A percentile compares a stretch with the other conserved stretches of the same genome.
Evolutionary conservation across 2,113 vertebrate genomes (phyloP).

Genomic region (Amblyornis subalaris): DNA sequence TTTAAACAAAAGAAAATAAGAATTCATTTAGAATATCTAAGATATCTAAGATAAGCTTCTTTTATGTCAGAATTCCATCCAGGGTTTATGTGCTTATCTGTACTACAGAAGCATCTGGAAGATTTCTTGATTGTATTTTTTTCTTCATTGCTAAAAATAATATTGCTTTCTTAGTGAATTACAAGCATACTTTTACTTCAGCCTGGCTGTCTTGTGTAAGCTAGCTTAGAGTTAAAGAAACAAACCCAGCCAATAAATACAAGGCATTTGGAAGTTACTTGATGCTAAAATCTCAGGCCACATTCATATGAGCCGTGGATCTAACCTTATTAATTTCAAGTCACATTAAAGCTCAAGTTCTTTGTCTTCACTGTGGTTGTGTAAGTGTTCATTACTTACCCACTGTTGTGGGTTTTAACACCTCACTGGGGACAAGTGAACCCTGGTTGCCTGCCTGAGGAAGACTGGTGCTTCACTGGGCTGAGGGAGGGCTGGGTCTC

Average conservation of each 20-base stretch:
- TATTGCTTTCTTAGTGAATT: slow-evolving; percentile 17
- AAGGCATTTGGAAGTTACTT: background rate
- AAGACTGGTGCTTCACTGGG: background rate
- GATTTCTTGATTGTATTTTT: background rate
- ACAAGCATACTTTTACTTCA: background rate
- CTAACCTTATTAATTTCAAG: background rate
- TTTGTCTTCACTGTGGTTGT: background rate
- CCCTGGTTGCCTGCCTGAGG: background rate
- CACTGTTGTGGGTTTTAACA: background rate
- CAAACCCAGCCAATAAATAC: background rate
- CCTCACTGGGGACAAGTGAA: background rate
- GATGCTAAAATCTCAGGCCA: background rate
- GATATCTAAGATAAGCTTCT: background rate
- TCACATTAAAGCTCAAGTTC: background rate
- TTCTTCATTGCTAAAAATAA: background rate
- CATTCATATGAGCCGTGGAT: background rate
- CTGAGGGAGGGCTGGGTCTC: background rate
- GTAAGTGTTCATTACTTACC: background rate
- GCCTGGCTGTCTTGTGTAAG: background rate
- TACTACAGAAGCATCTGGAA: background rate
- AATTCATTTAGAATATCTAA: background rate
- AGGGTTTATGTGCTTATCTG: background rate
- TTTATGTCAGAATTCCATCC: background rate
- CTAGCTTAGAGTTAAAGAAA: background rate
- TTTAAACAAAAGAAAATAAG: background rate